A percentile compares a stretch with the other conserved stretches of the same genome.
Evolutionary conservation across 2,113 vertebrate genomes (phyloP).

Genomic region (Apodemus sylvaticus): DNA sequence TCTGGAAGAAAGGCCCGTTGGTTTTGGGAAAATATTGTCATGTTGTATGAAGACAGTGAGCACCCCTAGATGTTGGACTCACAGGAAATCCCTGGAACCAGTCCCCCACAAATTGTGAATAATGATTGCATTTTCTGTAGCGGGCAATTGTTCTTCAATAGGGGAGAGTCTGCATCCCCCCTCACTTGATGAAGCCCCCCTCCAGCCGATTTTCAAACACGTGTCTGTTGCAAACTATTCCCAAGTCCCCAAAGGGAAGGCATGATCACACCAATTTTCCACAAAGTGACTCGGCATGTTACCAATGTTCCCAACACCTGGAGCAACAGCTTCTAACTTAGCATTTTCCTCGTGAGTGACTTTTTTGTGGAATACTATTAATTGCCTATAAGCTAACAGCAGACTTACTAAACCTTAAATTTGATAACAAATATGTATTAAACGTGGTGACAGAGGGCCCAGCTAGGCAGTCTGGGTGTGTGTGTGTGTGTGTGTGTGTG

Average conservation of each 20-base stretch:
- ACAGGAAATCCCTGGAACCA: neutral
- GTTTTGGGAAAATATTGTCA: neutral
- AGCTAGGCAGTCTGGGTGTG: neutral
- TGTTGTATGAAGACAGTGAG: neutral
- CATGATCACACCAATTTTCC: neutral
- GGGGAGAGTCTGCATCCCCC: neutral
- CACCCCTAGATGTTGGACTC: neutral
- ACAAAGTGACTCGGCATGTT: conserved; percentile 17
- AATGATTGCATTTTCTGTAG: neutral
- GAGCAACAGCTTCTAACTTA: neutral
- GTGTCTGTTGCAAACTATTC: neutral
- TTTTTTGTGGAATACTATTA: neutral
- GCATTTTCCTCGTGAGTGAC: neutral
- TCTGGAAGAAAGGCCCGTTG: neutral
- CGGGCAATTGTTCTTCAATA: neutral
- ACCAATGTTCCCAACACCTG: neutral
- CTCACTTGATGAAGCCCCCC: neutral
- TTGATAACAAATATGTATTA: neutral
- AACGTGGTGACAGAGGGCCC: neutral
- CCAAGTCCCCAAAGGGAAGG: neutral
- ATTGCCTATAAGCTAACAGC: neutral
- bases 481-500: no score
- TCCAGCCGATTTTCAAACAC: neutral
- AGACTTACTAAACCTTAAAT: neutral
- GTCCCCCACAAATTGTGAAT: neutral